These are phyloP conservation scores for Mirza zaza DNA, from an alignment of 2,113 vertebrate species.

Conservation along the genomic window DNA sequence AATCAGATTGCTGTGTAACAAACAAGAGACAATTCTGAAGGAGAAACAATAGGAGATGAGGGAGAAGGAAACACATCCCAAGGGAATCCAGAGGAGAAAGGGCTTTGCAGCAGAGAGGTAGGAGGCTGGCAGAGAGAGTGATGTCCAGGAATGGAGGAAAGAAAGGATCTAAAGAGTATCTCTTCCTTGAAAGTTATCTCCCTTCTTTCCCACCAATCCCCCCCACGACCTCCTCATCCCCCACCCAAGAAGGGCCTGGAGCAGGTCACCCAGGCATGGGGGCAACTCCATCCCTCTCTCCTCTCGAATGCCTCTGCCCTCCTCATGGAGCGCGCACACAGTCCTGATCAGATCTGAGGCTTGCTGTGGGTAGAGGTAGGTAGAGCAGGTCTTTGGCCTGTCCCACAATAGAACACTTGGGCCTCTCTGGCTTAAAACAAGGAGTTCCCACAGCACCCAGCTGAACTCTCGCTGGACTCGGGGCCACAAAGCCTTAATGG, in stretches of 20 bases:
- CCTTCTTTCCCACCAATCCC: neutral
- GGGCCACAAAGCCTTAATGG: neutral
- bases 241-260: neutral
- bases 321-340: neutral
- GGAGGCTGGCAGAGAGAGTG: neutral
- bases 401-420: neutral
- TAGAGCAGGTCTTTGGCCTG: neutral
- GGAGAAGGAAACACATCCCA: neutral
- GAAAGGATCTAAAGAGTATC: neutral
- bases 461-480: neutral
- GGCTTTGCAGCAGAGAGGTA: neutral
- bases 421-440: neutral
- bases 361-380: neutral
- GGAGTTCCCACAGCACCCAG: neutral
- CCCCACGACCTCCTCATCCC: neutral
- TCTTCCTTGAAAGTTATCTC: neutral
- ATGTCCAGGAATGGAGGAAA: neutral
- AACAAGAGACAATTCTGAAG: conserved; percentile 19
- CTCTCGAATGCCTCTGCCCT: neutral
- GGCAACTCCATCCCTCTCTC: neutral
- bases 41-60: neutral
- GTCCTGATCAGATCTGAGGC: neutral
- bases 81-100: neutral
- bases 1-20: neutral
- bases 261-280: neutral